Evolutionary conservation across 2,888 invertebrate genomes (phyloP).

Genomic region (Amblyteles armatorius): DNA sequence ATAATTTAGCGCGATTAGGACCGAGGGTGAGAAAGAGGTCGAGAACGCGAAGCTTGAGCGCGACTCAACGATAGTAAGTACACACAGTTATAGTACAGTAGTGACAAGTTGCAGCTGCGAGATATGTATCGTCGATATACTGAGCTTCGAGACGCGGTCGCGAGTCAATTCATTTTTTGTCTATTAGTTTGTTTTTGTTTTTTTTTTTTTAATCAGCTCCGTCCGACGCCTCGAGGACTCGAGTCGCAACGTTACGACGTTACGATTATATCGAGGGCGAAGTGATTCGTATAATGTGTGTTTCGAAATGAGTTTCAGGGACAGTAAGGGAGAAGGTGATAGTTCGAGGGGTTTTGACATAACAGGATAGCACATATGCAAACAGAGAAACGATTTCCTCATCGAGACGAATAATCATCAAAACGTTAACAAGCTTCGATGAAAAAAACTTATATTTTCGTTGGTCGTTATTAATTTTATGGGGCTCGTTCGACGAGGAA

Average conservation of each 20-base stretch:
- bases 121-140: conserved; percentile 73
- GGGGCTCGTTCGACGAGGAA: conserved; percentile 57
- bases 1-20: conserved; percentile 60
- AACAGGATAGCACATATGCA: conserved; percentile 62
- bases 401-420: conserved; percentile 32
- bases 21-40: conserved; percentile 84
- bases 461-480: not conserved
- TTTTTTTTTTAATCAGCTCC: conserved; percentile 11
- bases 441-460: not conserved
- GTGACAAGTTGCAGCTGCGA: conserved; percentile 85
- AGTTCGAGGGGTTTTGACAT: conserved; percentile 53
- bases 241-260: conserved; percentile 71
- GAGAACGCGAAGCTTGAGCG: conserved; percentile 85
- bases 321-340: conserved; percentile 50
- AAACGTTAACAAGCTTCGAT: not conserved
- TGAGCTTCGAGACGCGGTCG: conserved; percentile 69
- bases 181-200: conserved; percentile 20
- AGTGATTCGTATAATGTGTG: conserved; percentile 72
- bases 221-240: conserved; percentile 60
- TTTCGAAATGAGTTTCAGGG: conserved; percentile 67
- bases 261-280: conserved; percentile 74
- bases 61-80: conserved; percentile 78
- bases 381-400: conserved; percentile 61
- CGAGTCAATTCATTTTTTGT: not conserved
- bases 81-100: conserved; percentile 85